phyloP scores from a whole-genome alignment of 1,140 invertebrate genomes.

The Sminthurinus signatus region DNA sequence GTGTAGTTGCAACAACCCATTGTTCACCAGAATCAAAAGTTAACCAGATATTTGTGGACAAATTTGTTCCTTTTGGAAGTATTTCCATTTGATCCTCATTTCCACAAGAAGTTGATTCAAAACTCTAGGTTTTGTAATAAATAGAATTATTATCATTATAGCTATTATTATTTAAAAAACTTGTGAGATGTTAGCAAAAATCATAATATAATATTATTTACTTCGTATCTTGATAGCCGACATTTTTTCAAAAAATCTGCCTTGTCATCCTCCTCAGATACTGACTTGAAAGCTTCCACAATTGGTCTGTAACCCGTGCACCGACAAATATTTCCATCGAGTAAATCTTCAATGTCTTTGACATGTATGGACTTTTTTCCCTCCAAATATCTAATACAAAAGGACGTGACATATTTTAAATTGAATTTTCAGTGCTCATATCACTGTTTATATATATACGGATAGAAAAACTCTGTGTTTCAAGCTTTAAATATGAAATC shows the following conservation, averaged over 20 bases:
- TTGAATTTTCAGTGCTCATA: neutral
- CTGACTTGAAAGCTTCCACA: conserved; percentile 54
- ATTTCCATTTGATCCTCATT: conserved; percentile 65
- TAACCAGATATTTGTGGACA: neutral
- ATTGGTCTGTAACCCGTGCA: conserved; percentile 84
- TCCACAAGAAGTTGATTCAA: no score
- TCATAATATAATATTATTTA: conserved; percentile 48
- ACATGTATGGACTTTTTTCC: conserved; percentile 50
- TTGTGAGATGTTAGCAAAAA: neutral
- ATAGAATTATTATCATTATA: no score
- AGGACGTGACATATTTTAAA: neutral
- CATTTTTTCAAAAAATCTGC: conserved; percentile 23
- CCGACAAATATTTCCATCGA: conserved; percentile 75
- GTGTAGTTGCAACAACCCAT: neutral
- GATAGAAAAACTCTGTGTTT: no score
- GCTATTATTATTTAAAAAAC: conserved; percentile 21
- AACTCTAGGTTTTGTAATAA: no score
- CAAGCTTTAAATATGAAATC: no score
- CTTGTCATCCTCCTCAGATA: conserved; percentile 44
- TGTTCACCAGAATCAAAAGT: neutral
- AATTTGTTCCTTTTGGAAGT: neutral
- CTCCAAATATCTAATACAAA: conserved; percentile 12
- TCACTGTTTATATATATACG: neutral
- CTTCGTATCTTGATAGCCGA: neutral
- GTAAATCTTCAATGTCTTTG: conserved; percentile 64